Conservation (phyloP, 2,888 invertebrate species). For the Shargacucullia verbasci region DNA sequence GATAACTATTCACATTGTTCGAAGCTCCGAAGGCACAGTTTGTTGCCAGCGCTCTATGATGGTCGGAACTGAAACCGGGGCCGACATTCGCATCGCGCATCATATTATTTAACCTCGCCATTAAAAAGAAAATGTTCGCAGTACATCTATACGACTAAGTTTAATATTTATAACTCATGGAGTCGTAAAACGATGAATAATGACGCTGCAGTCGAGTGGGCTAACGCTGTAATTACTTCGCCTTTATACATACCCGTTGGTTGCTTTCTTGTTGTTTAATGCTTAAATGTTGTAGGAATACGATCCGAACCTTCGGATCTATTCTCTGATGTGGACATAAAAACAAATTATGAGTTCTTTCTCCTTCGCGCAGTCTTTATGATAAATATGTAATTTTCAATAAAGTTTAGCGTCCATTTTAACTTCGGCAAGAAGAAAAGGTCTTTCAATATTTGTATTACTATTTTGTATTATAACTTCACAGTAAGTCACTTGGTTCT, state of each 20-base stretch:
- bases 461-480: slow-evolving; percentile 31
- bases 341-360: slow-evolving; percentile 74
- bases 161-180: slow-evolving; percentile 89
- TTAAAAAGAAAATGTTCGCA: slow-evolving; percentile 89
- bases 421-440: slow-evolving; percentile 43
- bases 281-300: slow-evolving; percentile 81
- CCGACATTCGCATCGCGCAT: slow-evolving; percentile 81
- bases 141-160: slow-evolving; percentile 87
- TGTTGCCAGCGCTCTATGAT: slow-evolving; percentile 71
- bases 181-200: slow-evolving; percentile 89
- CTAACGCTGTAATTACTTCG: slow-evolving; percentile 87
- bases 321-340: slow-evolving; percentile 73
- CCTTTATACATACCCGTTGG: slow-evolving; percentile 82
- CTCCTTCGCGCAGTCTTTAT: slow-evolving; percentile 64
- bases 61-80: slow-evolving; percentile 76
- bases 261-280: slow-evolving; percentile 85
- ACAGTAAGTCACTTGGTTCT: slow-evolving; percentile 10
- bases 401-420: slow-evolving; percentile 49
- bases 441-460: slow-evolving; percentile 46
- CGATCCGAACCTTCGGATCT: slow-evolving; percentile 75
- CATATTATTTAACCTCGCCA: slow-evolving; percentile 85
- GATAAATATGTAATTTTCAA: slow-evolving; percentile 59
- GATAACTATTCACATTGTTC: slow-evolving; percentile 75
- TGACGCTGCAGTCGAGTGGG: slow-evolving; percentile 86
- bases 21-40: slow-evolving; percentile 73